phyloP scores from a whole-genome alignment of 2,888 invertebrate species.

The Sepioteuthis lessoniana region DNA sequence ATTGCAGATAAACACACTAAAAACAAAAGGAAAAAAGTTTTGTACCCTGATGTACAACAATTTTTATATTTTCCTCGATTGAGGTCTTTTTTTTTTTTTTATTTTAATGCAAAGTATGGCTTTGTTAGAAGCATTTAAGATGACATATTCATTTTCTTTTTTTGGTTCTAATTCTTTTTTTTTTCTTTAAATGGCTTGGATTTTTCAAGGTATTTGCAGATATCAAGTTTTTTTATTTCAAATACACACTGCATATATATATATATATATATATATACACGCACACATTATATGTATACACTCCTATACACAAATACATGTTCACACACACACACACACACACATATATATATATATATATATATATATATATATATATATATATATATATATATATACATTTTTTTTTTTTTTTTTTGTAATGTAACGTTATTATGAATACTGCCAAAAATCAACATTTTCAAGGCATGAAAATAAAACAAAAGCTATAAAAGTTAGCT shows the following conservation, averaged over 20 bases:
- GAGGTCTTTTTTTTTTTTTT: background rate
- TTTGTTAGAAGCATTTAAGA: background rate
- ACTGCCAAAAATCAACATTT: too few species aligned
- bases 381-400: too few species aligned
- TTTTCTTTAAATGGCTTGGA: background rate
- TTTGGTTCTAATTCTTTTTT: too few species aligned
- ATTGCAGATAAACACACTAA: background rate
- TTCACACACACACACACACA: background rate
- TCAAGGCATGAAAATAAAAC: too few species aligned
- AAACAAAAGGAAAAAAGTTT: background rate
- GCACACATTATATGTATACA: too few species aligned
- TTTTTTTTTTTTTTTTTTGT: too few species aligned
- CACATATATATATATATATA: background rate
- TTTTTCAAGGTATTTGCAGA: background rate
- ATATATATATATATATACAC: background rate
- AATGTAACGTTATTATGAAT: too few species aligned
- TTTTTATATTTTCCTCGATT: background rate
- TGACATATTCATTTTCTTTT: background rate
- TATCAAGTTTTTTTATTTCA: background rate
- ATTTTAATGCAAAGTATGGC: background rate
- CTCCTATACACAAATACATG: background rate
- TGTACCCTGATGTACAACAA: background rate
- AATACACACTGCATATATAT: background rate
- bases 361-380: background rate
- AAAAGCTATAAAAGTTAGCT: too few species aligned